Conservation (phyloP, 2,797 vertebrate genomes). For the Danionella dracula region DNA sequence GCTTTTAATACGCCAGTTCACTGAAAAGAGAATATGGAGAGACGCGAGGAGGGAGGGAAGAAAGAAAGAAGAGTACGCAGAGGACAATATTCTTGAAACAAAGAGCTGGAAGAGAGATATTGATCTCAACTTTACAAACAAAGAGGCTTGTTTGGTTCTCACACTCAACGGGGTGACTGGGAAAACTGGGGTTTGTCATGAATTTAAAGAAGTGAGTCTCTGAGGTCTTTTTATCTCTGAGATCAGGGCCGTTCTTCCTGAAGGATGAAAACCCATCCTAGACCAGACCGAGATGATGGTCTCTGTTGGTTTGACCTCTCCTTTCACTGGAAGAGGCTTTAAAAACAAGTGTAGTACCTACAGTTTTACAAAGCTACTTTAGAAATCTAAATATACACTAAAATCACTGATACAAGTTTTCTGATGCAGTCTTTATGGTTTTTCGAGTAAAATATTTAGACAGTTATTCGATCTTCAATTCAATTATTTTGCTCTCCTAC, state of each 20-base stretch:
- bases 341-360: too few relatives aligned
- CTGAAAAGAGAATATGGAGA: constrained; percentile 48
- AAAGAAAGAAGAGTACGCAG: constrained; percentile 39
- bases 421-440: too few relatives aligned
- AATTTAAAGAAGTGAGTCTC: neutral
- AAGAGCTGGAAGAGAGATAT: constrained; percentile 57
- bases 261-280: neutral
- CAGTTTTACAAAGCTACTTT: too few relatives aligned
- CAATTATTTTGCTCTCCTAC: too few relatives aligned
- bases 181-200: constrained; percentile 1
- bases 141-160: constrained; percentile 40
- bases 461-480: too few relatives aligned
- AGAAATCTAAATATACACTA: too few relatives aligned
- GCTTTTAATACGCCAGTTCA: constrained; percentile 32
- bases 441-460: too few relatives aligned
- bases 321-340: neutral
- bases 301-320: neutral
- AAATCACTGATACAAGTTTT: too few relatives aligned
- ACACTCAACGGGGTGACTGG: constrained; percentile 13
- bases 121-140: constrained; percentile 64
- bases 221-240: neutral
- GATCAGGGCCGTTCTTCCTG: constrained; percentile 1
- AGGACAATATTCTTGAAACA: constrained; percentile 50
- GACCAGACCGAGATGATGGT: neutral
- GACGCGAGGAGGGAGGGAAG: constrained; percentile 30